Percentiles rank a stretch among this genome's conserved stretches.
Conservation (phyloP, 2,797 vertebrate species). For the Smutsia gigantea region DNA sequence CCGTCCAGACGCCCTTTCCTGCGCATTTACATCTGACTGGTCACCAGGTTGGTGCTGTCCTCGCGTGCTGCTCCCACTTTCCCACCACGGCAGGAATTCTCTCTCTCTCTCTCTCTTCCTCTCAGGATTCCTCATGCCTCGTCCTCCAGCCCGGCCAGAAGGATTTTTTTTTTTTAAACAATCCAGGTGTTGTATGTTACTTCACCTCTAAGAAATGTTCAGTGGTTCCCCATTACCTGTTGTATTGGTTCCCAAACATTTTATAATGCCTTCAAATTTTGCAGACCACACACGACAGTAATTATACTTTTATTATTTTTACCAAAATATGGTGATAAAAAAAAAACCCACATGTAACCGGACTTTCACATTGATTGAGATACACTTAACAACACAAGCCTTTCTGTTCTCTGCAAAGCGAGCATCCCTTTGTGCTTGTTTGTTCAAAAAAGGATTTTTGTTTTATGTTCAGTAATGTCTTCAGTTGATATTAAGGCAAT, state of each 20-base stretch:
- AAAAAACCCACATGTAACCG: not conserved
- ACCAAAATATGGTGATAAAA: not conserved
- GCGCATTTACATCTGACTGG: too few relatives aligned
- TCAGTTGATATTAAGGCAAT: not conserved
- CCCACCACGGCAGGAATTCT: not conserved
- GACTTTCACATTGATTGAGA: not conserved
- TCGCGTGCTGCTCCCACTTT: not conserved
- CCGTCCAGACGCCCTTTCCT: not conserved
- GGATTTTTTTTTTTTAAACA: not conserved
- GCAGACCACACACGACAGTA: not conserved
- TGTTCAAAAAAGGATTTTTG: not conserved
- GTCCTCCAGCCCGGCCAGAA: not conserved
- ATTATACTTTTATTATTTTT: not conserved
- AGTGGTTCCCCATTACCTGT: too few relatives aligned
- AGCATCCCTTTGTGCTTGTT: too few relatives aligned
- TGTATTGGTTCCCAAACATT: not conserved
- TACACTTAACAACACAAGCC: not conserved
- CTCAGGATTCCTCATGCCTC: too few relatives aligned
- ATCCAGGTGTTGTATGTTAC: not conserved
- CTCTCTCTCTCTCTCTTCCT: too few relatives aligned
- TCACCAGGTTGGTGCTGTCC: not conserved
- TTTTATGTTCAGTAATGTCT: not conserved
- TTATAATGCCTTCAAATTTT: not conserved
- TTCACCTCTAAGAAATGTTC: not conserved
- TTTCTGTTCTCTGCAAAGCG: not conserved